These are phyloP conservation scores for Columba janthina DNA, from an alignment of 2,113 vertebrate species.

Conservation along the genomic window DNA sequence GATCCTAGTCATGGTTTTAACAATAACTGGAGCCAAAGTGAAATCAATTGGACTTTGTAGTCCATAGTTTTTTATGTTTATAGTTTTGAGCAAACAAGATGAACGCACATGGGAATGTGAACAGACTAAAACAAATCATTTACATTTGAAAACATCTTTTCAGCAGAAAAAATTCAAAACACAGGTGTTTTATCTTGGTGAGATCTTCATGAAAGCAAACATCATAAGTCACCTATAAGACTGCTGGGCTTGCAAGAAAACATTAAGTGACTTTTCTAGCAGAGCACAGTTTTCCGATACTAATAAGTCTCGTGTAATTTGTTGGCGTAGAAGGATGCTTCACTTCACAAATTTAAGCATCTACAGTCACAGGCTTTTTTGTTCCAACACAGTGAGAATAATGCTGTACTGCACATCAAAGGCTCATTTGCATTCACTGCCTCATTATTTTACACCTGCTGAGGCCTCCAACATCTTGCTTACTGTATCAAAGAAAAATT, in stretches of 20 bases:
- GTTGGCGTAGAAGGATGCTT: background rate
- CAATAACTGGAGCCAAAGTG: background rate
- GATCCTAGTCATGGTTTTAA: background rate
- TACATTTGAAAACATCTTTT: background rate
- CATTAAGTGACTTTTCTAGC: background rate
- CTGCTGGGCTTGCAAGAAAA: slow-evolving; percentile 29
- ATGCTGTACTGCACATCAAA: background rate
- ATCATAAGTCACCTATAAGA: slow-evolving; percentile 4
- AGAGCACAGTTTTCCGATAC: background rate
- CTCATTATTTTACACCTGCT: slow-evolving; percentile 40
- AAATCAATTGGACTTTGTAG: background rate
- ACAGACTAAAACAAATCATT: background rate
- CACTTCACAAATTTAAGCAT: background rate
- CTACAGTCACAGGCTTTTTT: background rate
- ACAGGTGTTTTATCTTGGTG: background rate
- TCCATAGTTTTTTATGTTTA: background rate
- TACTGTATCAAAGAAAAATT: background rate
- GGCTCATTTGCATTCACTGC: background rate
- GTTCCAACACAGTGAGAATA: background rate
- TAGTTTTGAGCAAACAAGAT: slow-evolving; percentile 17
- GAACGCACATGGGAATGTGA: background rate
- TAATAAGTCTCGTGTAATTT: background rate
- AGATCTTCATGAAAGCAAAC: background rate
- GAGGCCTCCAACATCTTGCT: slow-evolving; percentile 1
- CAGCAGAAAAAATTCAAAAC: slow-evolving; percentile 13